Evolutionary conservation across 2,113 vertebrate species (phyloP).

Genomic region (Lagopus muta): DNA sequence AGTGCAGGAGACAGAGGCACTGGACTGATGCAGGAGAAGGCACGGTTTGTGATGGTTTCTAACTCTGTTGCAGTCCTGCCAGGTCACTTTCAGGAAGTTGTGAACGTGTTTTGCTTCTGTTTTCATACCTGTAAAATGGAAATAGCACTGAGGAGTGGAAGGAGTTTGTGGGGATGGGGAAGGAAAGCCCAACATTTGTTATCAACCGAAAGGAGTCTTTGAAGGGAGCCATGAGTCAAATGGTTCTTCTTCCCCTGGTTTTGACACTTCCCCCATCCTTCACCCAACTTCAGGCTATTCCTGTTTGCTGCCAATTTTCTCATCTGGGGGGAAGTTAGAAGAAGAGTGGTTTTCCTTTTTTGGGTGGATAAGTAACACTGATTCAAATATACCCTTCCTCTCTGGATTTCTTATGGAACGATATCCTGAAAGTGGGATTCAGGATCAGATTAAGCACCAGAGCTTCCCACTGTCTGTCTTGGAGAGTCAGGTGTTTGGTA

Average conservation of each 20-base stretch:
- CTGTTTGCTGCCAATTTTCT: background rate
- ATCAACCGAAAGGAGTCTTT: background rate
- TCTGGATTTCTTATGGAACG: background rate
- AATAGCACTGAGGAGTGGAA: background rate
- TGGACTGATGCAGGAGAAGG: background rate
- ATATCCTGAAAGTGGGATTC: background rate
- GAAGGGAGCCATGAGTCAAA: background rate
- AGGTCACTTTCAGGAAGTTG: background rate
- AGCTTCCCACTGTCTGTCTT: background rate
- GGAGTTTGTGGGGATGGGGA: background rate
- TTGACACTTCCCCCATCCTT: background rate
- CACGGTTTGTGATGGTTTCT: background rate
- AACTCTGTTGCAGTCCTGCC: background rate
- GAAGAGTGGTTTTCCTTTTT: background rate
- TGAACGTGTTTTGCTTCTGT: background rate
- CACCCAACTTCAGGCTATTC: background rate
- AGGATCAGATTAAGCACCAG: accelerated
- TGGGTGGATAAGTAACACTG: background rate
- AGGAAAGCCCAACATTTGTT: background rate
- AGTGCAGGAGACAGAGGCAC: background rate
- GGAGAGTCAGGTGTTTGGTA: background rate
- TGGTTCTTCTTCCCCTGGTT: background rate
- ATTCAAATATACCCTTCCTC: background rate
- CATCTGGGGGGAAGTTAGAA: background rate
- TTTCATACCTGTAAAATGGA: background rate